Evolutionary conservation across 2,797 vertebrate genomes (phyloP).

Genomic region (Podargus strigoides): DNA sequence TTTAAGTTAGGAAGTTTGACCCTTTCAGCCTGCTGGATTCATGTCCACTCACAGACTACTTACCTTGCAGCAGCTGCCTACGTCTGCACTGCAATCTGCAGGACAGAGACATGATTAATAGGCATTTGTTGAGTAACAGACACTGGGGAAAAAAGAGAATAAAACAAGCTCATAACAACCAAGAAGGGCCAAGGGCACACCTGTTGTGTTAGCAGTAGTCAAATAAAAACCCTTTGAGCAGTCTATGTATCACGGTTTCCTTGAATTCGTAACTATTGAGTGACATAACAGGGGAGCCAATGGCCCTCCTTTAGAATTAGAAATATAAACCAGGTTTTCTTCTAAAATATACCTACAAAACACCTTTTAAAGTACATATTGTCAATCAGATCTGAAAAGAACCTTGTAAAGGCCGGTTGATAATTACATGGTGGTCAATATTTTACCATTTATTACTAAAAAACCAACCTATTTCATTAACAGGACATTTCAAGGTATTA

Average conservation of each 20-base stretch:
- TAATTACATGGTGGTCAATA: neutral
- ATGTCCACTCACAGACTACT: neutral
- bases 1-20: neutral
- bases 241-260: neutral
- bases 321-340: slow-evolving; percentile 11
- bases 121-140: slow-evolving; percentile 6
- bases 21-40: neutral
- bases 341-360: neutral
- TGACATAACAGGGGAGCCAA: neutral
- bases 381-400: neutral
- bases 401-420: neutral
- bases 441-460: neutral
- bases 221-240: slow-evolving; percentile 35
- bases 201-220: slow-evolving; percentile 13
- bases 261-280: neutral
- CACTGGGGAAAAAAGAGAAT: neutral
- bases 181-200: slow-evolving; percentile 35
- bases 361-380: neutral
- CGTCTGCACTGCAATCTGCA: neutral
- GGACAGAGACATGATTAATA: slow-evolving; percentile 20
- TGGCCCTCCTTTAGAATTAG: neutral
- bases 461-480: neutral
- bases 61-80: neutral
- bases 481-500: neutral
- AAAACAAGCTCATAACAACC: slow-evolving; percentile 8